Conservation (phyloP, 2,888 invertebrate genomes). For the Thymelicus sylvestris region DNA sequence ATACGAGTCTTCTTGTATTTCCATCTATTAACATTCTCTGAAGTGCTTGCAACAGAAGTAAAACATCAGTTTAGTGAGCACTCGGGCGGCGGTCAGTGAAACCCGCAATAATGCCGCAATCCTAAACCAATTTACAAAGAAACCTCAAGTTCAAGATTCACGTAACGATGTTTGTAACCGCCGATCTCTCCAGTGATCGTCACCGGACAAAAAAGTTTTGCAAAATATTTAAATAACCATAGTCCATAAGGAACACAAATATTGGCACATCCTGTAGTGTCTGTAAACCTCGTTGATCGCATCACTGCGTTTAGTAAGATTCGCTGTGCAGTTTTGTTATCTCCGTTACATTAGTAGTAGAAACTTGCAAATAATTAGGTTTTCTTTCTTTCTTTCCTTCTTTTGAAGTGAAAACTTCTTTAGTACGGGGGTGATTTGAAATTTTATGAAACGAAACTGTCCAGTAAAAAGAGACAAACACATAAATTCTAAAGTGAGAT, state of each 20-base stretch:
- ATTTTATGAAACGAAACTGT: too few relatives aligned
- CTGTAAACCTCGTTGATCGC: not conserved
- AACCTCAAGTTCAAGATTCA: constrained; percentile 60
- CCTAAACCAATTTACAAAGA: constrained; percentile 56
- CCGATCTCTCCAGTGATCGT: constrained; percentile 18
- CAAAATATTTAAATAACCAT: constrained; percentile 1
- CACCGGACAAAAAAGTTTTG: constrained; percentile 15
- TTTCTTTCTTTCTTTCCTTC: too few relatives aligned
- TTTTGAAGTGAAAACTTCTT: too few relatives aligned
- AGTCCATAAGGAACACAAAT: not conserved
- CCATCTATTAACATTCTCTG: too few relatives aligned
- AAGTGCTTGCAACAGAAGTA: too few relatives aligned
- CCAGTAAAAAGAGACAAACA: too few relatives aligned
- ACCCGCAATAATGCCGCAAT: constrained; percentile 43
- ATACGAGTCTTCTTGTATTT: too few relatives aligned
- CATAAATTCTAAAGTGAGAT: too few relatives aligned
- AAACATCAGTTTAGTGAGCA: too few relatives aligned
- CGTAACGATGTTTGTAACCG: constrained; percentile 36
- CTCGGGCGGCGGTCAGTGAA: constrained; percentile 28
- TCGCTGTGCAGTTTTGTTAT: not conserved
- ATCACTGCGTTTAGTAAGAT: not conserved
- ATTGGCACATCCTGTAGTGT: not conserved
- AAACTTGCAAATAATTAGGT: too few relatives aligned
- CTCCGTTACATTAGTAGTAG: too few relatives aligned
- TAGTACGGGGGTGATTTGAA: too few relatives aligned